Evolutionary conservation across 2,113 vertebrate genomes (phyloP).

Genomic region (Myotis brandtii): DNA sequence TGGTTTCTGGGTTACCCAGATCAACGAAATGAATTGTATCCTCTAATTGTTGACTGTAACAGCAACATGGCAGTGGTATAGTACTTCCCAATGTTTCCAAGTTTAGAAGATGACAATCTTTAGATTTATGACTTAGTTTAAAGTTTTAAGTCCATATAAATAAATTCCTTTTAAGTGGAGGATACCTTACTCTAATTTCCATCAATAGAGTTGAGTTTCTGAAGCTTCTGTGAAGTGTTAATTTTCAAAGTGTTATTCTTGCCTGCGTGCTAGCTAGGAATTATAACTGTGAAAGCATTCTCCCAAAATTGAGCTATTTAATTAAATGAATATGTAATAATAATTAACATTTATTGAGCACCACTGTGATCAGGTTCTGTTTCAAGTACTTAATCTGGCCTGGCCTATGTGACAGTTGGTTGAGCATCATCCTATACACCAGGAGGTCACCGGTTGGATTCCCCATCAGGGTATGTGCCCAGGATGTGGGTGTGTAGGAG

Average conservation of each 20-base stretch:
- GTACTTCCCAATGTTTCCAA: background rate
- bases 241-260: constrained; percentile 32
- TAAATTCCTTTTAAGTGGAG: constrained; percentile 34
- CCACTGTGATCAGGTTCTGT: background rate
- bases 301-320: constrained; percentile 16
- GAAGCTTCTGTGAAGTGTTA: background rate
- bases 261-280: background rate
- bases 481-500: too few relatives aligned
- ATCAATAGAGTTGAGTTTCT: background rate
- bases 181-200: constrained; percentile 37
- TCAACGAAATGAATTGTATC: background rate
- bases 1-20: background rate
- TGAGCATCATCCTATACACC: too few relatives aligned
- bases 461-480: too few relatives aligned
- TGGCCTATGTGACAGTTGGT: too few relatives aligned
- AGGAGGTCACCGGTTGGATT: too few relatives aligned
- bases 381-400: background rate
- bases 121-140: background rate
- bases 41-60: background rate
- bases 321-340: background rate
- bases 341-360: background rate
- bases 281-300: constrained; percentile 25
- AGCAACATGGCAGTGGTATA: background rate
- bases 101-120: background rate
- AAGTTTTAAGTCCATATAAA: constrained; percentile 12